A percentile compares a stretch with the other conserved stretches of the same genome.
Evolutionary conservation across 2,797 vertebrate genomes (phyloP).

Genomic region (Syngnathus acus): DNA sequence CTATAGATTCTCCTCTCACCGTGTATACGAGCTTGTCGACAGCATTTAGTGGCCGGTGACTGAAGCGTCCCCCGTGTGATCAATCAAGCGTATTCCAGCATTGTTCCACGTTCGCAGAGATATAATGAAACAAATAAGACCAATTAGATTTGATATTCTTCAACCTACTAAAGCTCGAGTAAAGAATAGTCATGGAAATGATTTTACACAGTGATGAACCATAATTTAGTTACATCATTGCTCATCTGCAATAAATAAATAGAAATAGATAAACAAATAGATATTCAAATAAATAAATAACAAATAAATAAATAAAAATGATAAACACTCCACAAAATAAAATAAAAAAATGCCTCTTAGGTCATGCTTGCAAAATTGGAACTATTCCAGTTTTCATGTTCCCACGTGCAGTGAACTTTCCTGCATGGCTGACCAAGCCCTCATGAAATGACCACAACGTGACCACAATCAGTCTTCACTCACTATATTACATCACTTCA

Average conservation of each 20-base stretch:
- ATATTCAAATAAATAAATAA: no score
- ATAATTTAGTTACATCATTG: not conserved
- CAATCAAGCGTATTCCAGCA: conserved; percentile 23
- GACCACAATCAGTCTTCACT: not conserved
- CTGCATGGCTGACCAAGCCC: conserved; percentile 2
- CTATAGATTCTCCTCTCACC: conserved; percentile 10
- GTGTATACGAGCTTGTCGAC: conserved; percentile 17
- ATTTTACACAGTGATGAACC: no score
- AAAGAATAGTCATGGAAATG: no score
- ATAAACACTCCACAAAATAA: no score
- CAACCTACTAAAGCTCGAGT: no score
- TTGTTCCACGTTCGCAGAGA: no score
- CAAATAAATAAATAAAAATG: no score
- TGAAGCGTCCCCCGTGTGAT: conserved; percentile 26
- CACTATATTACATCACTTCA: conserved; percentile 19
- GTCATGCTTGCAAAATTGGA: not conserved
- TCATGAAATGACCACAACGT: conserved; percentile 8
- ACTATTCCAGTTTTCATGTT: not conserved
- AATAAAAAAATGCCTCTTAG: no score
- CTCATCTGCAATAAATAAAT: not conserved
- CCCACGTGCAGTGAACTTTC: not conserved
- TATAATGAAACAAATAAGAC: no score
- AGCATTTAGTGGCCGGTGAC: conserved; percentile 7
- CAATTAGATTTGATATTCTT: no score
- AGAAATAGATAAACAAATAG: no score